Conservation (phyloP, 2,797 vertebrate species). For the Neosilurus mollespiculum region DNA sequence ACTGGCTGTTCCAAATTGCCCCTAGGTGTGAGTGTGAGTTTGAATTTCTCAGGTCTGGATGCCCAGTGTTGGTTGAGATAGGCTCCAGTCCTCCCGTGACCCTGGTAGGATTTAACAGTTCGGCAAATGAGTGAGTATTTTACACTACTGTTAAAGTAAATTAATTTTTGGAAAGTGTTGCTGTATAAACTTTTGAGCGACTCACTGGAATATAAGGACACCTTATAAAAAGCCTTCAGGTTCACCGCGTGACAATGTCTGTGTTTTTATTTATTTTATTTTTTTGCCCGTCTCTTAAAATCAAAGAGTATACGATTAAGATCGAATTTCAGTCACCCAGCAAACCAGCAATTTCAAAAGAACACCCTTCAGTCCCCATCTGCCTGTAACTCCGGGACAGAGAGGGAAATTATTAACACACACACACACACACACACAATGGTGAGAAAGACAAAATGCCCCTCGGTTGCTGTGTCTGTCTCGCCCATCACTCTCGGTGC, state of each 20-base stretch:
- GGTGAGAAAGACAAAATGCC: no score
- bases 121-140: no score
- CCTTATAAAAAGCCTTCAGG: neutral
- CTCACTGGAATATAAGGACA: no score
- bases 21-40: no score
- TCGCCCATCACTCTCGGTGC: constrained; percentile 7
- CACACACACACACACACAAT: no score
- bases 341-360: neutral
- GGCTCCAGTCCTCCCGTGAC: no score
- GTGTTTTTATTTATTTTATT: neutral
- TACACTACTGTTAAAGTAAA: no score
- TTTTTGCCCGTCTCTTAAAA: neutral
- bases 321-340: neutral
- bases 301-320: neutral
- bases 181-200: neutral
- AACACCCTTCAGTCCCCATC: neutral
- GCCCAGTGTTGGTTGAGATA: no score
- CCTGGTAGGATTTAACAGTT: no score
- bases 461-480: neutral
- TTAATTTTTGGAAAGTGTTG: no score
- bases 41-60: no score
- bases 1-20: no score
- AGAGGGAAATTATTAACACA: neutral
- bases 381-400: neutral
- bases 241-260: neutral